Base-by-base conservation (phyloP, 2,888 invertebrate species). In the Tetheella fluctuosa region DNA sequence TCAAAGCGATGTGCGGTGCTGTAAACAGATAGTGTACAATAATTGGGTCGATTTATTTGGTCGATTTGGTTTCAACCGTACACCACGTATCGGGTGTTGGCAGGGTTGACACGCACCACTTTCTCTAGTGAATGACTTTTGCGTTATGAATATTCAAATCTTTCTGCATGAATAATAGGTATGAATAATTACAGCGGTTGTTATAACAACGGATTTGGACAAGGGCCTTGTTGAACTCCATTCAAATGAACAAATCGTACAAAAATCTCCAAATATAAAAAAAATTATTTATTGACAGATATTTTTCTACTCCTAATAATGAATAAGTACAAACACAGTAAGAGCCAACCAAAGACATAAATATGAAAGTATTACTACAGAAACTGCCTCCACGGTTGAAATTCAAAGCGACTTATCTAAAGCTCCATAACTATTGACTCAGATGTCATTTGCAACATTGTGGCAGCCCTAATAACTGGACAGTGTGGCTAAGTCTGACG, bases 11-110 rank as follows among this genome's bases (percentile, higher is more conserved):
- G 48, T 48, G 48, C 17, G 48, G 20, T 48, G 34, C 13, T 2
- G 48, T 48, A 28, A 53, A 25, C 8, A 25, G 23, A 52, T 28
- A 39, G 59, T 20, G 58, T 54, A 59, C 54, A 60, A 28, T 58
- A 20, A 62, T 62, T 61, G 54, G 64, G 60, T 58, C 63, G 58
- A 63, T 60, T 53, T 56, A n/a, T 57, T 58, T 59, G 64, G 60
- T 60, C 62, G 61, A 59, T 61, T 61, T 59, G 59, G 42, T 67
- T 64, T 53, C 64, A 60, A 52, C 56, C 59, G 53, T 54, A 55
- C 54, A 30, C 34, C 12, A 34, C 39, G 23, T 54, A 55, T 56
- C 23, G 52, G 48, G 55, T 59, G 42, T 37, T 48, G 34, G 57
- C 61, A 58, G 54, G 61, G 64, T 58, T 62, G 59, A 6, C 56